A percentile compares a stretch with the other conserved stretches of the same genome.
phyloP scores from a whole-genome alignment of 2,888 invertebrate species.

The Beris morrisii region DNA sequence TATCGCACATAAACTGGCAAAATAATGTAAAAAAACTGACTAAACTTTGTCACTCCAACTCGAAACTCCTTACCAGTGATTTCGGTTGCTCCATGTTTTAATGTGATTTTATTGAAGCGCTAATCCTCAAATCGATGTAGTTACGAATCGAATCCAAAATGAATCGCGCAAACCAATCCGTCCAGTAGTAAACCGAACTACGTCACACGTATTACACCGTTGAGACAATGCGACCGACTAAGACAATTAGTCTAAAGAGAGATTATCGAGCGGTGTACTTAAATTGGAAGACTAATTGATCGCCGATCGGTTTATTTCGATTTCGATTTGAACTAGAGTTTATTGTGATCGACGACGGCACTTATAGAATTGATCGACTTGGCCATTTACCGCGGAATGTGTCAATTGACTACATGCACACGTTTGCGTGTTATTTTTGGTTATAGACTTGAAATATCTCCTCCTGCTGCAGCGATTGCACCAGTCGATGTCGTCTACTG shows the following conservation, averaged over 20 bases:
- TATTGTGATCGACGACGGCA: slow-evolving; percentile 38
- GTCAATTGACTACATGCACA: slow-evolving; percentile 36
- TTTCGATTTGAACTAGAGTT: slow-evolving; percentile 16
- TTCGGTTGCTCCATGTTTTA: no score
- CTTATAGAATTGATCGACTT: slow-evolving; percentile 37
- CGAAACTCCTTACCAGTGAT: no score
- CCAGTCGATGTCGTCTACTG: slow-evolving; percentile 2
- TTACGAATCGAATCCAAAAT: no score
- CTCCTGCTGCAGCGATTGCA: slow-evolving; percentile 22
- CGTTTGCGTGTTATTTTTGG: slow-evolving; percentile 35
- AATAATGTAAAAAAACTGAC: no score
- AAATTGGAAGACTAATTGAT: slow-evolving; percentile 17
- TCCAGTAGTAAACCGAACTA: slow-evolving; percentile 5
- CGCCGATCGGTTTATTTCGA: slow-evolving; percentile 15
- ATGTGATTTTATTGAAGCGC: no score
- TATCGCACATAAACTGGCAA: no score
- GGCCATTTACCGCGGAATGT: slow-evolving; percentile 38
- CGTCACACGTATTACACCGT: slow-evolving; percentile 13
- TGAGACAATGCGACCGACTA: slow-evolving; percentile 21
- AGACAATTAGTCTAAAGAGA: slow-evolving; percentile 23
- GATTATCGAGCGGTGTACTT: slow-evolving; percentile 11
- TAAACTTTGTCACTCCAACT: no score
- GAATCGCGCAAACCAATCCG: no score
- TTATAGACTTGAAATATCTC: slow-evolving; percentile 11
- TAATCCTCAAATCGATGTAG: no score